Conservation (phyloP, 2,797 vertebrate species). For the Amblyraja radiata region DNA sequence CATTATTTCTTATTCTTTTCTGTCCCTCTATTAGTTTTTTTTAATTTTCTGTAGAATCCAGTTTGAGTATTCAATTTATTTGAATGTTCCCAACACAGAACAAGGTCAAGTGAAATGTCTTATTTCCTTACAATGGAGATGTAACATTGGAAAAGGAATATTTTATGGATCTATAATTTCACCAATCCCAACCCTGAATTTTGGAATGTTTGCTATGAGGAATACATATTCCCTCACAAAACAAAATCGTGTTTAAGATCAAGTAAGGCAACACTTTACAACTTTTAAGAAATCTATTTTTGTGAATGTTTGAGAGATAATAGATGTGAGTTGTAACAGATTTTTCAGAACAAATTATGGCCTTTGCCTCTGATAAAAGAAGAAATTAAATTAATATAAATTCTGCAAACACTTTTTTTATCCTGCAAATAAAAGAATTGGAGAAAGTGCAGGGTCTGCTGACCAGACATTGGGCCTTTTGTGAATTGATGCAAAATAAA, state of each 20-base stretch:
- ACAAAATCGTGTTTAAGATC: too few relatives aligned
- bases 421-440: neutral
- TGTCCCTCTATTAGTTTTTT: neutral
- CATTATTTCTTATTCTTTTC: too few relatives aligned
- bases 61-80: neutral
- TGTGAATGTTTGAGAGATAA: neutral
- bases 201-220: too few relatives aligned
- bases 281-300: neutral
- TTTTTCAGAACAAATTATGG: neutral
- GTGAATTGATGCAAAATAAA: neutral
- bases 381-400: neutral
- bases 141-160: neutral
- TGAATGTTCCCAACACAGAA: too few relatives aligned
- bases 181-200: neutral
- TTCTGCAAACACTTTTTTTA: neutral
- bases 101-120: neutral
- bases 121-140: neutral
- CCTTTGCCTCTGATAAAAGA: neutral
- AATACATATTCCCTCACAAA: too few relatives aligned
- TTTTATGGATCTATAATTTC: neutral
- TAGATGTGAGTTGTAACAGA: neutral
- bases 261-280: neutral
- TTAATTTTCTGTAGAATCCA: neutral
- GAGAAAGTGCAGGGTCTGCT: too few relatives aligned
- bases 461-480: neutral